Conservation (phyloP, 2,888 invertebrate species). For the Cephonodes hylas region DNA sequence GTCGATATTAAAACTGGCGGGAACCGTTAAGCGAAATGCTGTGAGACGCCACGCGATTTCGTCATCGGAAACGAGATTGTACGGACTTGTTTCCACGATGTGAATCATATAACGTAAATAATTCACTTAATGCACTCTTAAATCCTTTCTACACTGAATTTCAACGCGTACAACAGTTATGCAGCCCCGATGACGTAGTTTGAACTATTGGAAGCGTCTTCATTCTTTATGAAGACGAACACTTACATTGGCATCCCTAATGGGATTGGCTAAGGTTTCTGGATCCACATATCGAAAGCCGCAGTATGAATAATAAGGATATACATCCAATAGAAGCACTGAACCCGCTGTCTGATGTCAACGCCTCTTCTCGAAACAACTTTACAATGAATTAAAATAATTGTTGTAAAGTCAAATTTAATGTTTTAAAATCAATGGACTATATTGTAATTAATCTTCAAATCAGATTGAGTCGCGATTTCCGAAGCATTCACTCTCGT, state of each 20-base stretch:
- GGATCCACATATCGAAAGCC: not conserved
- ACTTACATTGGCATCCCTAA: too few species aligned
- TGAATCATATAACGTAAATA: constrained; percentile 57
- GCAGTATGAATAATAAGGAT: not conserved
- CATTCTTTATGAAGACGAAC: too few species aligned
- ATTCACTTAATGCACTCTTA: not conserved
- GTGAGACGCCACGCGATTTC: constrained; percentile 56
- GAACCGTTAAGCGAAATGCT: constrained; percentile 70
- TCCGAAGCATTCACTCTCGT: too few species aligned
- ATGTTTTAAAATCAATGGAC: too few species aligned
- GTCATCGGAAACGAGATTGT: constrained; percentile 64
- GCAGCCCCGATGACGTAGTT: not conserved
- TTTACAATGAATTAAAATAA: too few species aligned
- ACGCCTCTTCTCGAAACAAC: too few species aligned
- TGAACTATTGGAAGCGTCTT: not conserved
- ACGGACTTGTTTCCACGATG: constrained; percentile 54
- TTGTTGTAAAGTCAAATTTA: too few species aligned
- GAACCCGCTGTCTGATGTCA: too few species aligned
- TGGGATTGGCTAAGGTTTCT: too few species aligned
- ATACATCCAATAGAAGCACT: too few species aligned
- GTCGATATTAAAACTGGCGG: constrained; percentile 64
- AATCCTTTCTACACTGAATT: not conserved
- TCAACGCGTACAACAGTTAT: not conserved
- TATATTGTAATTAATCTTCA: too few species aligned
- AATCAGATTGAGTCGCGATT: too few species aligned